Evolutionary conservation across 2,888 invertebrate genomes (phyloP), one percentile per base, ranked within the genome.

Genomic region (Lepidonotus clava): DNA sequence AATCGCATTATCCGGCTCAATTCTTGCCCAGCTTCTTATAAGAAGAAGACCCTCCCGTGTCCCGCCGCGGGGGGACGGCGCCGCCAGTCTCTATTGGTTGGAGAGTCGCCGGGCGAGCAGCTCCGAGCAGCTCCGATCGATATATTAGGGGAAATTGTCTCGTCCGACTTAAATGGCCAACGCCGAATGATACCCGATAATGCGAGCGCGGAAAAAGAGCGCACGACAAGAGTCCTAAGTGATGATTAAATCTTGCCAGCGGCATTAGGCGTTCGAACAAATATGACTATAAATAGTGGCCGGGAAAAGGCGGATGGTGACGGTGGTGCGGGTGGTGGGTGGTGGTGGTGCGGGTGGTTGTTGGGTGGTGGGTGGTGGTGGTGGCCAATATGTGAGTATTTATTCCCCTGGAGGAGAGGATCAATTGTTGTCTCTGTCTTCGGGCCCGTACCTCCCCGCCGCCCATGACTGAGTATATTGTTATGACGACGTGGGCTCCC

Each of bases 281-380:
- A 61, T 61, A 61, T 61, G 61, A 61, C 61, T 61, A 61, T 61
- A 61, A 61, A 61, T 28, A 61, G 61, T 28, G 61, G 28, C 53
- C 2, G 28, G 61, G 24, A 11, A 61, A 61, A 61, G 28, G 61
- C 61, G 61, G 28, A 24, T n/a, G n/a, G n/a, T n/a, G n/a, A n/a
- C n/a, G n/a, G n/a, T n/a, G n/a, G n/a, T n/a, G n/a, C n/a, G n/a
- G n/a, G n/a, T n/a, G n/a, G n/a, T n/a, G n/a, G n/a, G n/a, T n/a
- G n/a, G n/a, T n/a, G n/a, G n/a, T n/a, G n/a, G n/a, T n/a, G n/a
- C n/a, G n/a, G n/a, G n/a, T n/a, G n/a, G n/a, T n/a, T n/a, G n/a
- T n/a, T n/a, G n/a, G n/a, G n/a, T n/a, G n/a, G n/a, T n/a, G n/a
- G n/a, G n/a, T n/a, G n/a, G n/a, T n/a, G n/a, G n/a, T n/a, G n/a